These are phyloP conservation scores for Blennius ocellaris DNA, from an alignment of 2,113 vertebrate species.

Conservation along the genomic window DNA sequence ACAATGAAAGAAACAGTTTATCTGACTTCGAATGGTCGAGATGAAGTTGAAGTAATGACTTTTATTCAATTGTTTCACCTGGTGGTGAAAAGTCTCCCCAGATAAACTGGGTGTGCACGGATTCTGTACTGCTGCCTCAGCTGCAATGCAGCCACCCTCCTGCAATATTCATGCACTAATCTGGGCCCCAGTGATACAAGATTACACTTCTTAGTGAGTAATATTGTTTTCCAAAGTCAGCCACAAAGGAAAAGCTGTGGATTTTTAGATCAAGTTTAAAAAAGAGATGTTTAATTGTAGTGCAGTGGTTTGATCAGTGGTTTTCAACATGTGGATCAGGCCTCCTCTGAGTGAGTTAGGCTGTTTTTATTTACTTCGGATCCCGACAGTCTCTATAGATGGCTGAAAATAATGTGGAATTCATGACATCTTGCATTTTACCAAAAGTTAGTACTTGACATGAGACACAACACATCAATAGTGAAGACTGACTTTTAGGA, in stretches of 20 bases:
- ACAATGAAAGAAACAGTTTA: background rate
- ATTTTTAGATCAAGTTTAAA: conserved; percentile 1
- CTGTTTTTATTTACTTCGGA: too few relatives aligned
- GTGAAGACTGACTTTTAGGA: too few relatives aligned
- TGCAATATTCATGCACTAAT: conserved; percentile 64
- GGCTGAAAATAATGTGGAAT: too few relatives aligned
- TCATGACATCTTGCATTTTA: too few relatives aligned
- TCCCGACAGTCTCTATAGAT: too few relatives aligned
- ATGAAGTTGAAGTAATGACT: conserved; percentile 23
- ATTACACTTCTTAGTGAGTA: conserved; percentile 48
- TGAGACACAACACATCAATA: too few relatives aligned
- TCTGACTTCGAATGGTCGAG: conserved; percentile 3
- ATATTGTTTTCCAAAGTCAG: conserved; percentile 21
- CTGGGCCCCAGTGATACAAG: conserved; percentile 46
- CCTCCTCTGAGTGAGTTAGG: too few relatives aligned
- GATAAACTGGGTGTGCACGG: conserved; percentile 52
- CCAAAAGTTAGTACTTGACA: too few relatives aligned
- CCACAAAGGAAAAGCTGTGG: conserved; percentile 18
- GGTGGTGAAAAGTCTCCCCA: conserved; percentile 35
- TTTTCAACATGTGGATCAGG: too few relatives aligned
- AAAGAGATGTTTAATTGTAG: conserved; percentile 26
- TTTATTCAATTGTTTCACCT: conserved; percentile 41
- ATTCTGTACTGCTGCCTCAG: conserved; percentile 51
- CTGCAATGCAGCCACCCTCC: conserved; percentile 48
- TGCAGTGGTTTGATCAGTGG: background rate